Evolutionary conservation across 2,888 invertebrate genomes (phyloP).

Genomic region (Aquatica leii): DNA sequence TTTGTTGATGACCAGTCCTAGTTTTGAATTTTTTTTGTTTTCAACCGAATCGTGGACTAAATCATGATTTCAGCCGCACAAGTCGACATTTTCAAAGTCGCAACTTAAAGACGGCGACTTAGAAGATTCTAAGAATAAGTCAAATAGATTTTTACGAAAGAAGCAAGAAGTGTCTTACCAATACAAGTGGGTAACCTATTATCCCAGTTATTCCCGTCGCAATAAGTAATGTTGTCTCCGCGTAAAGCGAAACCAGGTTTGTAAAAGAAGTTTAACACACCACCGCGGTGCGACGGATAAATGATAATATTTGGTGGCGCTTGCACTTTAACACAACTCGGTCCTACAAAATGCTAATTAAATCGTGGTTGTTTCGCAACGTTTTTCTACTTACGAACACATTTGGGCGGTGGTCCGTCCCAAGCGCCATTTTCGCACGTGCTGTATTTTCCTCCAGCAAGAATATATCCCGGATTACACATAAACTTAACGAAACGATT

Average conservation of each 20-base stretch:
- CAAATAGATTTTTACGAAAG: no score
- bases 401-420: constrained; percentile 74
- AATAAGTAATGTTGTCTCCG: constrained; percentile 71
- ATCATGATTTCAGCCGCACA: constrained; percentile 84
- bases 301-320: constrained; percentile 65
- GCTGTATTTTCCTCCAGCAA: constrained; percentile 75
- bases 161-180: no score
- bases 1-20: constrained; percentile 80
- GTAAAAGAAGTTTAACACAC: constrained; percentile 73
- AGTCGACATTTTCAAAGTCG: constrained; percentile 71
- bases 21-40: constrained; percentile 67
- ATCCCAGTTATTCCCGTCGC: constrained; percentile 78
- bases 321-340: constrained; percentile 64
- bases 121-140: constrained; percentile 57
- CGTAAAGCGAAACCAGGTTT: constrained; percentile 67
- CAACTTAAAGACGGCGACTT: constrained; percentile 63
- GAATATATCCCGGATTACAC: constrained; percentile 68
- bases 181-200: constrained; percentile 71
- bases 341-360: constrained; percentile 54
- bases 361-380: no score
- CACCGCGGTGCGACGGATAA: constrained; percentile 62
- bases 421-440: constrained; percentile 76
- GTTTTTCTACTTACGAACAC: constrained; percentile 80
- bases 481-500: constrained; percentile 67
- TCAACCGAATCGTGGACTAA: constrained; percentile 77